Conservation (phyloP, 2,888 invertebrate genomes). For the Hydroisotoma schaefferi region DNA sequence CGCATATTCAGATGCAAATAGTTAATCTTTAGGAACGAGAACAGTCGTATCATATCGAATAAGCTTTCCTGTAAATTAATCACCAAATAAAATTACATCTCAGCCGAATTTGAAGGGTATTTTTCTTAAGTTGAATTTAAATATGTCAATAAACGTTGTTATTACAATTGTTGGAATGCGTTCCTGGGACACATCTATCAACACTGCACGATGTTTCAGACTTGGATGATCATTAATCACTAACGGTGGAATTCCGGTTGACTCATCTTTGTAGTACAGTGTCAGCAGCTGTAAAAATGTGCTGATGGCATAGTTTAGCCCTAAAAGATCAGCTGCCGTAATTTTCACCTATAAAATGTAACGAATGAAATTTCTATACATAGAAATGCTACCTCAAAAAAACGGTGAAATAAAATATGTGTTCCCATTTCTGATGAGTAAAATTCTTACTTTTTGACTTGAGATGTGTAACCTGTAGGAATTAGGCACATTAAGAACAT, state of each 20-base stretch:
- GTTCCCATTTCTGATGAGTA: neutral
- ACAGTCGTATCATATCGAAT: constrained; percentile 56
- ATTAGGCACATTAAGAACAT: constrained; percentile 55
- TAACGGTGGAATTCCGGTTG: constrained; percentile 52
- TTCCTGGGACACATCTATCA: constrained; percentile 60
- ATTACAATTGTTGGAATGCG: constrained; percentile 57
- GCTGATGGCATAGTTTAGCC: constrained; percentile 59
- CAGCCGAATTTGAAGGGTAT: too few relatives aligned
- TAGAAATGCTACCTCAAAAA: neutral
- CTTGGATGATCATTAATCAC: constrained; percentile 61
- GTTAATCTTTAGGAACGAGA: constrained; percentile 59
- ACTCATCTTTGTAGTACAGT: constrained; percentile 52
- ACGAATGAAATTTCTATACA: constrained; percentile 1
- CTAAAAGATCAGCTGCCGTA: constrained; percentile 58
- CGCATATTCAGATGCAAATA: constrained; percentile 57
- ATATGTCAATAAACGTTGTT: neutral
- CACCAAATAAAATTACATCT: neutral
- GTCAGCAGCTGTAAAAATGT: constrained; percentile 59
- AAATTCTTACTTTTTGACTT: constrained; percentile 53
- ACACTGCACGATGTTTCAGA: constrained; percentile 58
- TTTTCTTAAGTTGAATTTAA: neutral
- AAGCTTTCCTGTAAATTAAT: constrained; percentile 54
- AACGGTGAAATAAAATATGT: neutral
- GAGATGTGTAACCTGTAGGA: constrained; percentile 58
- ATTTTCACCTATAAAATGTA: constrained; percentile 54